Evolutionary conservation across 2,797 vertebrate genomes (phyloP), one percentile per base, ranked within the genome.

Genomic region (Pangasius macronema): DNA sequence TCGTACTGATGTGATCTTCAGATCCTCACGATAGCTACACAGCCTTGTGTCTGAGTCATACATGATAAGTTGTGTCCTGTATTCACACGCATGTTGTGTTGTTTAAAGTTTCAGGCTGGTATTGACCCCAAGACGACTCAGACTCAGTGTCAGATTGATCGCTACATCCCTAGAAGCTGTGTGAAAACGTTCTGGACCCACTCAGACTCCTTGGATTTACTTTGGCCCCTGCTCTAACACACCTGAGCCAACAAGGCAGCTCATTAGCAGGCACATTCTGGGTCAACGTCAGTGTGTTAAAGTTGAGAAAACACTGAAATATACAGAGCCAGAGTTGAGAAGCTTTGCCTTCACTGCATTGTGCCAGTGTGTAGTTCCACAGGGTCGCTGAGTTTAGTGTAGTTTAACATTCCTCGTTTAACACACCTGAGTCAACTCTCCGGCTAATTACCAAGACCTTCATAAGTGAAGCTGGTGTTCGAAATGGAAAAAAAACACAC

Each of bases 221-320:
- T 63, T 82, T 63, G 24, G 36, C 36, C 30, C 0, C 76, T 6
- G 55, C 10, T 59, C 30, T 27, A 59, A 59, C 80, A 82, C 80
- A 82, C 80, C 80, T 82, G 80, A 65, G 39, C 80, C 59, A 82
- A 82, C 61, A 65, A 22, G 39, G 42, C 59, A 49, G 59, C 80
- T 65, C 80, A 65, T 82, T 82, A 82, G 39, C 59, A 65, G 80
- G 53, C 53, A 42, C 9, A 11, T 36, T 81, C 53, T 39, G 53
- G 55, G 39, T 82, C 59, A n/a, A 49, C 59, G 80, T n/a, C 20
- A 20, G 59, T 49, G 39, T 82, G 80, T 82, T n/a, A 13, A 42
- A 46, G 39, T 30, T n/a, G 36, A 10, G 49, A 9, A 20, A 65
- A 65, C 68, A 20, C 42, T 3, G 10, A 51, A 53, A 9, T 33